A percentile compares a stretch with the other conserved stretches of the same genome.
These are phyloP conservation scores for Hirundo rustica DNA, from an alignment of 2,797 vertebrate species.

Conservation along the genomic window DNA sequence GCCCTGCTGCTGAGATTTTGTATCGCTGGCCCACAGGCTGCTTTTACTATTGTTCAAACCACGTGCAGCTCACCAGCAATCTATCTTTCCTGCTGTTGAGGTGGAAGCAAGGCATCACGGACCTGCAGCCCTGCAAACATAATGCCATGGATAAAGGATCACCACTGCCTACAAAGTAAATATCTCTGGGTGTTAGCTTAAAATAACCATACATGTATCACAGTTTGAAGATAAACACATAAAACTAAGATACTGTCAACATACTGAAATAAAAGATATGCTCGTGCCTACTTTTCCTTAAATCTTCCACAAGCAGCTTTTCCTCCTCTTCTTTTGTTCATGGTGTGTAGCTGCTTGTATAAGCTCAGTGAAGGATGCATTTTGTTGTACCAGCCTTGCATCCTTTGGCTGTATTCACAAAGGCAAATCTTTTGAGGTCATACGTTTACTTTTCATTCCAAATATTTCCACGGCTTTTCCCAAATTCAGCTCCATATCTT, in stretches of 20 bases:
- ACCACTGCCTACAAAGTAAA: not conserved
- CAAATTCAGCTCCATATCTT: not conserved
- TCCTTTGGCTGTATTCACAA: not conserved
- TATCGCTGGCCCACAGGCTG: not conserved
- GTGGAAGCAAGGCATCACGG: not conserved
- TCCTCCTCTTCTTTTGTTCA: not conserved
- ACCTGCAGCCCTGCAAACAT: not conserved
- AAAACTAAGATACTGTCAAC: not conserved
- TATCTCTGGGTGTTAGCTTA: not conserved
- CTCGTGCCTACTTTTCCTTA: not conserved
- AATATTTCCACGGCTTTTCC: not conserved
- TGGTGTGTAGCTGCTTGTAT: not conserved
- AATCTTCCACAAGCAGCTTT: not conserved
- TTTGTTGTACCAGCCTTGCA: not conserved
- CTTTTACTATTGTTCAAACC: not conserved
- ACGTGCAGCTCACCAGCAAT: rapidly evolving
- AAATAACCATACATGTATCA: not conserved
- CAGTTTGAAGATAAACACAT: not conserved
- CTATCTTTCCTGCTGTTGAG: not conserved
- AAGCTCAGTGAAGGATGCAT: not conserved
- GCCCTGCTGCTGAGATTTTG: not conserved
- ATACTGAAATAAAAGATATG: not conserved
- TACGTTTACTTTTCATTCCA: not conserved
- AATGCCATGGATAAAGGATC: not conserved
- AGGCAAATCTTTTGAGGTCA: rapidly evolving